Evolutionary conservation across 2,888 invertebrate species (phyloP), one percentile per base, ranked within the genome.

Genomic region (Heliconius cydno): DNA sequence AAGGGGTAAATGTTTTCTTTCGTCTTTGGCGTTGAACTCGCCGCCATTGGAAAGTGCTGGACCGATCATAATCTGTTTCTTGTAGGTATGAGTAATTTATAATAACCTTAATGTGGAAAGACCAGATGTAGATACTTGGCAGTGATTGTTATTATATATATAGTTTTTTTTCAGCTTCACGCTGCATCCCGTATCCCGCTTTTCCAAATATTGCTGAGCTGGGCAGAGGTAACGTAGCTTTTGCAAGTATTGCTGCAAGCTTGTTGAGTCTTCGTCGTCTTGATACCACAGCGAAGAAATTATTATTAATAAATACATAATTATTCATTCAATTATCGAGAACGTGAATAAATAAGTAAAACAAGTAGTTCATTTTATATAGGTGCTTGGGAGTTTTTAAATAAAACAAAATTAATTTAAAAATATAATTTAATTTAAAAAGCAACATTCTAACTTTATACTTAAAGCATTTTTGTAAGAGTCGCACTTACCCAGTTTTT

Each of bases 31-130:
- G 63, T 70, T 76, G 73, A 78, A 68, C 52, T 66, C 70, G 30
- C 19, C 70, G 66, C 60, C 68, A 81, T 79, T 82, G 81, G 82
- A 82, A 82, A 82, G 82, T 81, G 79, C 30, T 65, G 60, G 74
- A 63, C 66, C 28, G 77, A 75, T 77, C 77, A 72, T 25, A 66
- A 68, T 72, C 25, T 34, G 67, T 63, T 65, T 77, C 38, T 38
- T 13, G 30, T 57, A 34, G 34, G 34, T 34, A 65, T 63, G 63
- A 65, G 28, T 60, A 41, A 65, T n/a, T 73, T 60, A 60, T 73
- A 60, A 57, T 34, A 57, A 34, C 60, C n/a, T 70, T 70, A 70
- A 70, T 46, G 57, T 60, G 4, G 7, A 25, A 57, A n/a, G 34
- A 60, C 41, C n/a, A 70, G 68, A 68, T n/a, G 6, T 25, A 1